Evolutionary conservation across 53 echinoderm and acorn worm genomes (phyloP), one percentile per base, ranked within the genome.

Genomic region (Arbacia lixula): DNA sequence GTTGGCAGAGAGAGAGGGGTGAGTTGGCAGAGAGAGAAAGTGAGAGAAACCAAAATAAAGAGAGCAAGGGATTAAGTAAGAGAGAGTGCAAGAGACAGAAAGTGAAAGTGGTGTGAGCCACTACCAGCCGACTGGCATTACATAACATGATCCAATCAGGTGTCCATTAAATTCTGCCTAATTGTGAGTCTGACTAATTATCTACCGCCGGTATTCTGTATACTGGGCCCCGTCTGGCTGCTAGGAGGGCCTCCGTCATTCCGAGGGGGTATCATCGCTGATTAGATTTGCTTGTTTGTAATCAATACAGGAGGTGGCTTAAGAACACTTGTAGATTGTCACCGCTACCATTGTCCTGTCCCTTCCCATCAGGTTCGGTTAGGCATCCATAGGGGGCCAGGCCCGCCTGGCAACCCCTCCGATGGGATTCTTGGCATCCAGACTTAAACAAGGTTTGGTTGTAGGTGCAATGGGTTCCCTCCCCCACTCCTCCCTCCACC

Each of bases 101-200:
- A 34, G 14, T 26, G 43, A 2, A 25, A 28, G 16, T 14, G 21
- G 6, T 42, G 12, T 42, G 25, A 26, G n/a, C n/a, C n/a, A n/a
- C n/a, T n/a, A n/a, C n/a, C n/a, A n/a, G 41, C 20, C 34, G 42
- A 53, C 12, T 30, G 33, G 78, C 40, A 77, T 77, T 77, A 77
- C 78, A 77, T 77, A 77, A 77, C 78, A 27, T 27, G 58, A 77
- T 77, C 78, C 78, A 77, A 77, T 77, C 78, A 77, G 37, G 36
- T 77, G 10, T 77, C 60, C 40, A 77, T 77, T 77, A 77, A 77
- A 29, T 60, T 29, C 36, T 14, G 38, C 32, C 43, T 77, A 77
- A 77, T 77, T 77, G 78, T 12, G 32, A 42, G 2, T 77, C 25
- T 5, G 60, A 29, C 78, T 77, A 57, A 77, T 77, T 77, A 77